Base-by-base conservation (phyloP, 1,140 invertebrate species). In the Drosophila elegans region DNA sequence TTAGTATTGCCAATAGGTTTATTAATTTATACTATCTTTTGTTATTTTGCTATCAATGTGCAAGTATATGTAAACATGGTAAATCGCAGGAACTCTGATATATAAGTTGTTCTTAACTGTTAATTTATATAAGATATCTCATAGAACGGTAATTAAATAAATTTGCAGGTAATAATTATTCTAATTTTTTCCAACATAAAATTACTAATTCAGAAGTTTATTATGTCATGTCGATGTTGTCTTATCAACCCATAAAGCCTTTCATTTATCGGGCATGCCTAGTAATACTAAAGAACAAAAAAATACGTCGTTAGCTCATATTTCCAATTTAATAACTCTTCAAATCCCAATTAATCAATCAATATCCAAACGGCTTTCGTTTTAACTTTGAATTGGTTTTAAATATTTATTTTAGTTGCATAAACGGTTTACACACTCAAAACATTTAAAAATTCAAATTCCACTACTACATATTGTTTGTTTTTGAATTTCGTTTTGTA, bases 371-470 rank as follows among this genome's bases (percentile, higher is more conserved):
- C 4, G n/a, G 3, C 4, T 41, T 73, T 51, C 27, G 3, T 10
- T 73, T 68, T 25, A 53, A 73, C 56, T 66, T 44, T 49, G 41
- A 51, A 13, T 34, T 60, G 16, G 34, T 74, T 81, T 69, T 74
- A 74, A 74, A 62, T 54, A 53, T 78, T 78, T 77, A 77, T 69
- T 77, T 76, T 72, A 49, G 63, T 56, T 53, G 67, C 82, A 85
- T 81, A 80, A 85, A 80, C 76, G 71, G 45, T 81, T 80, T 85
- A 81, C 78, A 81, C 78, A 85, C 66, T 80, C 67, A 83, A 83
- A 84, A 83, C 76, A 83, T 72, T 84, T 80, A 80, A 83, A 83
- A 83, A 84, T 84, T 72, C 80, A 59, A 63, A 64, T 61, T 64
- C 12, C 36, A 39, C 59, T 79, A 72, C 51, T 79, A 54, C 72